Evolutionary conservation across 2,888 invertebrate species (phyloP), one percentile per base, ranked within the genome.

Genomic region (Arge pagana): DNA sequence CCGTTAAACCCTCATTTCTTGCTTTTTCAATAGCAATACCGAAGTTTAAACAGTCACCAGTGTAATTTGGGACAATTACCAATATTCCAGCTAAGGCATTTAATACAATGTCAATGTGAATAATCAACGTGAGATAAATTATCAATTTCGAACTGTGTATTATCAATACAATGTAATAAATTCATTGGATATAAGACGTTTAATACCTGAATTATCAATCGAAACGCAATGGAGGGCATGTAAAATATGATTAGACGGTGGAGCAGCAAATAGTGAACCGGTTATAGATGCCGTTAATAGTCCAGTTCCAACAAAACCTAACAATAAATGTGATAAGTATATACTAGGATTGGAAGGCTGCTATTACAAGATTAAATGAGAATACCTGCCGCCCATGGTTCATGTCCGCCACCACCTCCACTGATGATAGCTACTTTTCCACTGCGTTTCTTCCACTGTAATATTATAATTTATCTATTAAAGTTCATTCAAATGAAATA

Each of bases 351-450:
- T 48, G 31, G 6, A 39, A 4, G 11, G 16, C 13, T 13, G 6
- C 31, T 43, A 24, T 15, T 7, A 8, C 26, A 4, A 15, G 24
- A 8, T 8, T 15, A 24, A 49, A 33, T 18, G 10, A 16, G 16
- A 40, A 18, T 52, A 72, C 76, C 76, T 61, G 71, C 65, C 35
- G 69, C 62, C 48, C 72, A 76, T 0, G 93, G 93, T 71, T 94
- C 93, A 68, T 92, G 91, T 0, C 93, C 93, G 2, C 90, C 88
- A 1, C 91, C 90, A 2, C 93, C 93, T 1, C 93, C 94, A 37
- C 87, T 85, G 4, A 93, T 76, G 31, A 82, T 62, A 16, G 83
- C 82, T 35, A 83, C 85, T 68, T 77, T 73, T 24, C 61, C 50
- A 52, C 42, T 57, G 5, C 55, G 52, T 37, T 60, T 21, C 35